Evolutionary conservation across 2,888 invertebrate species (phyloP).

Genomic region (Strigamia transsilvanica): DNA sequence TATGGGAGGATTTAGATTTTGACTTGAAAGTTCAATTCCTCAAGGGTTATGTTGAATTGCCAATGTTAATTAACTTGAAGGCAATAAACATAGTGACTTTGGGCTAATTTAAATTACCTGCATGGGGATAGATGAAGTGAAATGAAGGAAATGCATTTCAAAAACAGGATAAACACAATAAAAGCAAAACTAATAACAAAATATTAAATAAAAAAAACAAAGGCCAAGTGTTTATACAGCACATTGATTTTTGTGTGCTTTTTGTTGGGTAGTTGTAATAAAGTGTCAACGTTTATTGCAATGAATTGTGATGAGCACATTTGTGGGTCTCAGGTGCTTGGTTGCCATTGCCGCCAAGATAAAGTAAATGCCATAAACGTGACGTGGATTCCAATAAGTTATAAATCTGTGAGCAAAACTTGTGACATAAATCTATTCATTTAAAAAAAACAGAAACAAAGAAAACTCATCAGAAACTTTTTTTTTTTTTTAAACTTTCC

Average conservation of each 20-base stretch:
- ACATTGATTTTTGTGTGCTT: background rate
- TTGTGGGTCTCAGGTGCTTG: constrained; percentile 17
- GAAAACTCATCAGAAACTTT: background rate
- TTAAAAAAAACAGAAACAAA: background rate
- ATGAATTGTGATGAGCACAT: constrained; percentile 15
- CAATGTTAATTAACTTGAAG: background rate
- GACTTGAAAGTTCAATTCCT: too few species aligned
- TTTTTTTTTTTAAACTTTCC: background rate
- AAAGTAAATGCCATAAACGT: constrained; percentile 39
- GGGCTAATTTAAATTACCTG: background rate
- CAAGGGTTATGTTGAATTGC: background rate
- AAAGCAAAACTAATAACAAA: background rate
- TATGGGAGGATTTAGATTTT: too few species aligned
- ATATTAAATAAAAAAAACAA: background rate
- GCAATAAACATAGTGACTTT: background rate
- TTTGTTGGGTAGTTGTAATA: background rate
- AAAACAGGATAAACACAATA: background rate
- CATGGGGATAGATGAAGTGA: background rate
- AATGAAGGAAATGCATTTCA: background rate
- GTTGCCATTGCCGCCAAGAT: background rate
- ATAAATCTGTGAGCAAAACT: background rate
- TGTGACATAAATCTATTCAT: background rate
- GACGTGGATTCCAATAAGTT: constrained; percentile 2
- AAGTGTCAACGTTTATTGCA: background rate
- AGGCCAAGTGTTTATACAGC: too few species aligned